phyloP scores from a whole-genome alignment of 1,140 invertebrate genomes.

The Nasonia vitripennis region DNA sequence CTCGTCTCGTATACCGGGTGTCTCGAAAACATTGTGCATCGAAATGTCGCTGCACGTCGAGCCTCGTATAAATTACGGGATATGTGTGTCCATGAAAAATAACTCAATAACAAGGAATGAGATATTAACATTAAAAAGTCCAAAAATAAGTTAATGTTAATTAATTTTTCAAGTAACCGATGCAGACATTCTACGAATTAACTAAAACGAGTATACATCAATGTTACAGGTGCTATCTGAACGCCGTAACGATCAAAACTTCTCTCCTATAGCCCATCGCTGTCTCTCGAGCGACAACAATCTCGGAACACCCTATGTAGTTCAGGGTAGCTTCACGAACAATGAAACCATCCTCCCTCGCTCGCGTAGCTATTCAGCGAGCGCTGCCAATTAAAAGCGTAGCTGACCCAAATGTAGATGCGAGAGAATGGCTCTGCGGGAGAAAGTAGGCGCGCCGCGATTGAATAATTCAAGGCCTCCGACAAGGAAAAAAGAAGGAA shows the following conservation, averaged over 20 bases:
- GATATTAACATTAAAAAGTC: too few species aligned
- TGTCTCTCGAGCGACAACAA: background rate
- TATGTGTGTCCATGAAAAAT: too few species aligned
- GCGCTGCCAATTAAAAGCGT: constrained; percentile 34
- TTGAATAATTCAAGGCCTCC: constrained; percentile 32
- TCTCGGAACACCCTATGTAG: background rate
- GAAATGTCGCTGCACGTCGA: background rate
- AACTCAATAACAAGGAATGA: too few species aligned
- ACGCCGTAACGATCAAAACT: background rate
- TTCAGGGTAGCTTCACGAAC: background rate
- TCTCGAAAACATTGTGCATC: background rate
- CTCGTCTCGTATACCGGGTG: background rate
- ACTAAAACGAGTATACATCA: background rate
- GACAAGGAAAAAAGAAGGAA: constrained; percentile 9
- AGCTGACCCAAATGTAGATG: constrained; percentile 40
- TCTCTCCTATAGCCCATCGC: too few species aligned
- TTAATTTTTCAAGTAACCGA: too few species aligned
- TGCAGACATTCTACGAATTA: too few species aligned
- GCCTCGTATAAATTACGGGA: background rate
- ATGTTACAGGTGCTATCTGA: background rate
- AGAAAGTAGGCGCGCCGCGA: background rate
- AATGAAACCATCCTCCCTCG: constrained; percentile 6
- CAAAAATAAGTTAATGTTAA: too few species aligned
- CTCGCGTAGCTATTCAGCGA: constrained; percentile 2
- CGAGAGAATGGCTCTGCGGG: background rate